These are phyloP conservation scores for Drosophila pectinifera DNA, from an alignment of 1,140 invertebrate species.

Conservation along the genomic window DNA sequence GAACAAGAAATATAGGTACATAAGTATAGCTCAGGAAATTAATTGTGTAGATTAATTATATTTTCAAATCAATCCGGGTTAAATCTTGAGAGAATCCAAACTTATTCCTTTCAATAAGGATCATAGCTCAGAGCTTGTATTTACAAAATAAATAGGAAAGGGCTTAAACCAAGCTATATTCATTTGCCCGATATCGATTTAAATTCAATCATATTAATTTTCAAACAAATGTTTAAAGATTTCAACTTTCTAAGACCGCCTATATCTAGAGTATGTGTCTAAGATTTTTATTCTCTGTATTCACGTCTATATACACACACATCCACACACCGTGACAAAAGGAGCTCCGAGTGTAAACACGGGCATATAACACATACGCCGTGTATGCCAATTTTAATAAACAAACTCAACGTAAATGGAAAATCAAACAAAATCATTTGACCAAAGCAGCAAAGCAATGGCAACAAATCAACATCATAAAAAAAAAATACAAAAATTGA, in stretches of 20 bases:
- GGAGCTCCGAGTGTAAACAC: constrained; percentile 57
- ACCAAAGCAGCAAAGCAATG: constrained; percentile 32
- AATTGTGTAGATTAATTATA: too few relatives aligned
- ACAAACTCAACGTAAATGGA: constrained; percentile 80
- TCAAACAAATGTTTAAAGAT: too few relatives aligned
- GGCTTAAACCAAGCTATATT: too few relatives aligned
- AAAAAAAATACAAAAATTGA: constrained; percentile 10
- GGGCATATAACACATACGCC: constrained; percentile 71
- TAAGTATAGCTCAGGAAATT: too few relatives aligned
- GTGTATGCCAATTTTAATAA: constrained; percentile 80
- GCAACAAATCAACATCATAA: constrained; percentile 48
- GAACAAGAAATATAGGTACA: too few relatives aligned
- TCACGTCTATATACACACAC: background rate
- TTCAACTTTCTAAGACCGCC: too few relatives aligned
- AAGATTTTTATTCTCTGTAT: background rate
- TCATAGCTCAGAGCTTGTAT: too few relatives aligned
- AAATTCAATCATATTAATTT: background rate
- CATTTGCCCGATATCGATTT: too few relatives aligned
- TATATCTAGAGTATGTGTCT: background rate
- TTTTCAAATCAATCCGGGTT: too few relatives aligned
- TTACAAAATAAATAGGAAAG: too few relatives aligned
- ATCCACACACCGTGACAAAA: constrained; percentile 7
- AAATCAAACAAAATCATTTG: constrained; percentile 77
- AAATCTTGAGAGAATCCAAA: too few relatives aligned
- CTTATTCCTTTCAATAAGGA: too few relatives aligned